Evolutionary conservation across 2,888 invertebrate species (phyloP), one percentile per base, ranked within the genome.

Genomic region (Liodrosophila aerea): DNA sequence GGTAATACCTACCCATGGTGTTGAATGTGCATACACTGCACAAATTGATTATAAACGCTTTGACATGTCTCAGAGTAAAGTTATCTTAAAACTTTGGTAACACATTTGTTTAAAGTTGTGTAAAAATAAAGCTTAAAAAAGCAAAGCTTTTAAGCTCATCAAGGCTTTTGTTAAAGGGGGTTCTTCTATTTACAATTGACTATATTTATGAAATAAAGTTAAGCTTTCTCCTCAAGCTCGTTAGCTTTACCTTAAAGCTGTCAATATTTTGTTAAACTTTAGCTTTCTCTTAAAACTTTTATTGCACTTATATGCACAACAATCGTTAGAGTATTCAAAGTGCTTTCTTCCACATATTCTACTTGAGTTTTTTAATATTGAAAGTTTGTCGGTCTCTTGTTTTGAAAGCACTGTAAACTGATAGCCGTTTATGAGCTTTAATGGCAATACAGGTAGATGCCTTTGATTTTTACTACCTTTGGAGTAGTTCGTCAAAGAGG

Each of bases 401-500:
- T 77, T 62, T 70, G 59, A 65, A 67, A 64, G 71, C 75, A 45
- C 47, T 74, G 85, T 82, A 77, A 85, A 64, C 71, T 74, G 77
- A 78, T 78, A 82, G 85, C 67, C 71, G 63, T 77, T 78, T 78
- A 78, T 85, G 77, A 71, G 85, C 69, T 71, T 71, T 65, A 85
- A 81, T 69, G 77, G 82, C 82, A 81, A 62, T 73, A 65, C 76
- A 76, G 85, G 85, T 81, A 84, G 76, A 67, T 52, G 47, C 44
- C 27, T 54, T 40, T 43, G 4, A 5, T 18, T 56, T 57, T 54
- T 12, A 36, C 43, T 62, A 59, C 73, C 69, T 52, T 31, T 40
- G 46, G 60, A 66, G 60, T 41, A 60, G 74, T 81, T 63, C 66
- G 69, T 84, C 73, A 77, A 64, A 66, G 60, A 50, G 54, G 76